Percentiles rank a stretch among this genome's conserved stretches.
phyloP scores from a whole-genome alignment of 2,797 vertebrate genomes.

The Enteromius unitaeniatus region DNA sequence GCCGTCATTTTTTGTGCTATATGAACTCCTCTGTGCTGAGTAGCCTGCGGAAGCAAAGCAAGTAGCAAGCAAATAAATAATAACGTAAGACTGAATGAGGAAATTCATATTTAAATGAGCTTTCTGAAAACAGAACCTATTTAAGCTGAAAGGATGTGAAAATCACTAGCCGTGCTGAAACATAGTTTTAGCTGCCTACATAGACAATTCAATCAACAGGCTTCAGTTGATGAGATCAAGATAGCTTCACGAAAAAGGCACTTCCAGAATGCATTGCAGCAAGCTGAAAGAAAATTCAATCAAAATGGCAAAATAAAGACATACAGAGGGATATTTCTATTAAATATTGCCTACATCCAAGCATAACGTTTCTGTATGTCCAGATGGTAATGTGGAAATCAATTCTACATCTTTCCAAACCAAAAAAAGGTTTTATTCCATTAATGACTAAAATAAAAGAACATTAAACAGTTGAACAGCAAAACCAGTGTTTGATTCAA shows the following conservation, averaged over 20 bases:
- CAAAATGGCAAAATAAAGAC: background rate
- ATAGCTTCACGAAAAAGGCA: background rate
- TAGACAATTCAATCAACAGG: background rate
- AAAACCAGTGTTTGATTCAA: background rate
- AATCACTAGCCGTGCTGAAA: conserved; percentile 2
- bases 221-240: background rate
- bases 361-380: background rate
- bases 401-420: background rate
- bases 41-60: conserved; percentile 21
- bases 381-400: too few species aligned
- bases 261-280: background rate
- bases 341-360: background rate
- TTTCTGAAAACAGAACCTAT: background rate
- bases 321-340: background rate
- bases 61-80: conserved; percentile 16
- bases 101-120: background rate
- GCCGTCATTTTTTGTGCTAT: background rate
- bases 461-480: background rate
- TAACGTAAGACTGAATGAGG: background rate
- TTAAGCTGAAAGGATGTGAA: background rate
- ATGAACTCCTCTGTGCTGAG: conserved; percentile 20
- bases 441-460: background rate
- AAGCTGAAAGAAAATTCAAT: background rate
- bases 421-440: background rate
- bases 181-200: conserved; percentile 11